These are phyloP conservation scores for Calephelis nemesis DNA, from an alignment of 1,140 invertebrate genomes.

Conservation along the genomic window DNA sequence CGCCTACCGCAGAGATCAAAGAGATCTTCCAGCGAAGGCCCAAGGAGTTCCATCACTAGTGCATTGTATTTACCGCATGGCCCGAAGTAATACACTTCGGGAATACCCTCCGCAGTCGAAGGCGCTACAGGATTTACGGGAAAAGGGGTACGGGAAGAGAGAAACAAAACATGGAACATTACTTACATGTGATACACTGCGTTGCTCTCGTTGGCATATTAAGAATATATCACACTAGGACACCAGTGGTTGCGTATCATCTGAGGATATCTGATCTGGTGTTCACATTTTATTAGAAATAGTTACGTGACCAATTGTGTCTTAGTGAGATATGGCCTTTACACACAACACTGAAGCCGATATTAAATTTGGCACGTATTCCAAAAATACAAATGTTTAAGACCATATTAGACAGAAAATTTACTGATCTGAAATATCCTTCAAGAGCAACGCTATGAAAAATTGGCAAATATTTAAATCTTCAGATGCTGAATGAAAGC, in stretches of 20 bases:
- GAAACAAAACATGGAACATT: slow-evolving; percentile 44
- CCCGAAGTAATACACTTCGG: slow-evolving; percentile 99
- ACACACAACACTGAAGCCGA: slow-evolving; percentile 62
- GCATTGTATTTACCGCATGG: slow-evolving; percentile 99
- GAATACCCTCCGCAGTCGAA: slow-evolving; percentile 93
- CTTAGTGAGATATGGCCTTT: too few species aligned
- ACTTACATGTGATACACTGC: slow-evolving; percentile 54
- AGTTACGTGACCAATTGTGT: background rate
- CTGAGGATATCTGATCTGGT: too few species aligned
- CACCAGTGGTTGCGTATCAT: too few species aligned
- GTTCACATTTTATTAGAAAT: too few species aligned
- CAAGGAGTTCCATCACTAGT: slow-evolving; percentile 99
- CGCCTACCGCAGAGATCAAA: slow-evolving; percentile 99
- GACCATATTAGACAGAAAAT: background rate
- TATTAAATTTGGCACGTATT: slow-evolving; percentile 26
- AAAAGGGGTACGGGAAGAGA: slow-evolving; percentile 32
- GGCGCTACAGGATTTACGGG: slow-evolving; percentile 56
- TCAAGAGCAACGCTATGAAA: slow-evolving; percentile 61
- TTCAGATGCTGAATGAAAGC: background rate
- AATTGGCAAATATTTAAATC: slow-evolving; percentile 4
- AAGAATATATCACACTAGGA: background rate
- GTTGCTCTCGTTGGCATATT: slow-evolving; percentile 66
- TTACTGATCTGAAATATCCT: slow-evolving; percentile 16
- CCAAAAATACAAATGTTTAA: too few species aligned
- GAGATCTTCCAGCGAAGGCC: slow-evolving; percentile 99